Conservation (phyloP, 1,140 invertebrate species). For the Scaptomyza graminum region DNA sequence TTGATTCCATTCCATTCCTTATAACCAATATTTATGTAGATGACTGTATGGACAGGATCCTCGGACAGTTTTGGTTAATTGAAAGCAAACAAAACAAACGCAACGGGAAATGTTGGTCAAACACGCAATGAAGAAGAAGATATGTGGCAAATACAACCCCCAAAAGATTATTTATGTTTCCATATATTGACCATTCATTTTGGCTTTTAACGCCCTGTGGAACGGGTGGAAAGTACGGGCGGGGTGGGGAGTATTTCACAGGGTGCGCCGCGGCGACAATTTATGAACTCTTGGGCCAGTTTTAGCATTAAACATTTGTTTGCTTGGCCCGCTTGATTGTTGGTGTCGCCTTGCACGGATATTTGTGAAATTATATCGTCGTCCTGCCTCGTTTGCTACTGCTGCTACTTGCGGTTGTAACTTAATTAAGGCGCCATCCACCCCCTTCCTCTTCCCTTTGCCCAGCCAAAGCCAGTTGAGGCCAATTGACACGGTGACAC, state of each 20-base stretch:
- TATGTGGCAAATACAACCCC: conserved; percentile 54
- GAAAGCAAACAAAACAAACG: conserved; percentile 71
- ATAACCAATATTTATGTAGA: conserved; percentile 1
- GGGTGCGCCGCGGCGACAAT: conserved; percentile 71
- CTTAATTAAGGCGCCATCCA: conserved; percentile 66
- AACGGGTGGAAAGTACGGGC: not conserved
- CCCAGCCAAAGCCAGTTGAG: conserved; percentile 31
- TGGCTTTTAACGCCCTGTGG: conserved; percentile 68
- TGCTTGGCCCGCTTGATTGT: conserved; percentile 59
- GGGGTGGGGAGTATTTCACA: not conserved
- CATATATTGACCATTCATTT: conserved; percentile 80
- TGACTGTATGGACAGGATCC: conserved; percentile 1
- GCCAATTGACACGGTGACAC: conserved; percentile 80
- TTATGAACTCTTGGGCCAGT: conserved; percentile 66
- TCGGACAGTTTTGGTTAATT: conserved; percentile 78
- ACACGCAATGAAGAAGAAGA: conserved; percentile 21
- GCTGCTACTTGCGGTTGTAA: conserved; percentile 54
- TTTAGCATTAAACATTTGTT: conserved; percentile 74
- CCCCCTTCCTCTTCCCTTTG: conserved; percentile 5
- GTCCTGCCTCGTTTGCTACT: conserved; percentile 25
- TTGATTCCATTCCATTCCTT: not conserved
- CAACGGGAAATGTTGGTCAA: conserved; percentile 48
- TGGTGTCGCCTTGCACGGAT: conserved; percentile 79
- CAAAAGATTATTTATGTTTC: conserved; percentile 79
- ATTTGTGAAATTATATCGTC: conserved; percentile 78